phyloP scores from a whole-genome alignment of 2,888 invertebrate species.

The Harpalus rubripes region DNA sequence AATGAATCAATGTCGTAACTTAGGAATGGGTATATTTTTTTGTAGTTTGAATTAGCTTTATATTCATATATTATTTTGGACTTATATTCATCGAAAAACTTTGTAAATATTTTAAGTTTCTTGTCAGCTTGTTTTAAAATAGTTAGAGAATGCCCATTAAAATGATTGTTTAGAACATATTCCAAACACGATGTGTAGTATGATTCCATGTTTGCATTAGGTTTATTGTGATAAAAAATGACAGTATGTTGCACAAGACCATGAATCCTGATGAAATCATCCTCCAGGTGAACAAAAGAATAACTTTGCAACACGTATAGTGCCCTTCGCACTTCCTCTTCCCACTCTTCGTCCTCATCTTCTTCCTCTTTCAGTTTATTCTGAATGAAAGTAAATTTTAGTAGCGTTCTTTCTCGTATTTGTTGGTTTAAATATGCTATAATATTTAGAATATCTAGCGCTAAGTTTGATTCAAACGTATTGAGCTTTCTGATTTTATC shows the following conservation, averaged over 20 bases:
- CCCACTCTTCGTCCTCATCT: not conserved
- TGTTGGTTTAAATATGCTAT: not conserved
- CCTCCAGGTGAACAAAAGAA: not conserved
- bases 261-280: not conserved
- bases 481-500: not conserved
- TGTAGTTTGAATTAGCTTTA: not conserved
- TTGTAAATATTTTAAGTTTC: not conserved
- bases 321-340: not conserved
- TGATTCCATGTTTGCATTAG: not conserved
- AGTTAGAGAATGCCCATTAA: not conserved
- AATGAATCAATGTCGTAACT: too few relatives aligned
- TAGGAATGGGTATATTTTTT: too few relatives aligned
- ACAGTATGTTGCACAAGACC: not conserved
- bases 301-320: not conserved
- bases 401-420: not conserved
- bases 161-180: not conserved
- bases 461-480: not conserved
- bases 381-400: not conserved
- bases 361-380: not conserved
- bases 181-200: not conserved
- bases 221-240: not conserved
- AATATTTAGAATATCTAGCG: not conserved
- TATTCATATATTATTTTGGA: not conserved
- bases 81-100: not conserved
- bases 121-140: not conserved